Evolutionary conservation across 1,140 invertebrate species (phyloP), one percentile per base, ranked within the genome.

Genomic region (Drosophila bocqueti): DNA sequence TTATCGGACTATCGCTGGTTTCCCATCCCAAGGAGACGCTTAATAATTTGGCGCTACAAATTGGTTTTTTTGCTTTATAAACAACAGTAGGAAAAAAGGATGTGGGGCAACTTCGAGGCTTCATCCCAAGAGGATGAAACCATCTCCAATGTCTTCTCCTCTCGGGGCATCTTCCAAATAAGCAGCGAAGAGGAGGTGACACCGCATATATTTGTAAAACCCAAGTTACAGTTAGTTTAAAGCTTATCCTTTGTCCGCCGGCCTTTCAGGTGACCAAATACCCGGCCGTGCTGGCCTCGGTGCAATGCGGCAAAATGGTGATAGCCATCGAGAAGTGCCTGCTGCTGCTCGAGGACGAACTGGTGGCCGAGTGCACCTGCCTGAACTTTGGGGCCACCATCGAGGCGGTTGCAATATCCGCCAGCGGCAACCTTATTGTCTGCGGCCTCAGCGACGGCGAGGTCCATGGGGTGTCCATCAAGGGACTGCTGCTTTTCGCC

Each of bases 91-190:
- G 46, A 7, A 5, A 4, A 10, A 9, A 40, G 76, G 18, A 93
- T 93, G 92, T 93, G 92, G 92, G 84, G 72, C 50, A 91, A 91
- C 72, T 93, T 93, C 18, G 87, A 91, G 38, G 79, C 86, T 11
- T 91, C 90, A 1, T 43, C 83, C 6, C 26, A 79, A 36, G 92
- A 93, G 57, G 92, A 93, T 50, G 92, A 93, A 50, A 93, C 92
- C 8, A 90, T 93, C 9, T 90, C 87, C 8, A 93, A 92, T 69
- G 76, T 75, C 3, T 93, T 93, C 42, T 92, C 84, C 10, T 91
- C 91, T 9, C 85, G 89, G 10, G 90, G 91, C 9, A 83, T 93
- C 43, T 93, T 93, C 10, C 91, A 81, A 50, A 93, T 93, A 13
- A 82, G 79, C 21, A 83, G 83, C 46, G 87, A 91, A 8, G 84